Conservation (phyloP, 2,113 vertebrate species). For the Axis porcinus region DNA sequence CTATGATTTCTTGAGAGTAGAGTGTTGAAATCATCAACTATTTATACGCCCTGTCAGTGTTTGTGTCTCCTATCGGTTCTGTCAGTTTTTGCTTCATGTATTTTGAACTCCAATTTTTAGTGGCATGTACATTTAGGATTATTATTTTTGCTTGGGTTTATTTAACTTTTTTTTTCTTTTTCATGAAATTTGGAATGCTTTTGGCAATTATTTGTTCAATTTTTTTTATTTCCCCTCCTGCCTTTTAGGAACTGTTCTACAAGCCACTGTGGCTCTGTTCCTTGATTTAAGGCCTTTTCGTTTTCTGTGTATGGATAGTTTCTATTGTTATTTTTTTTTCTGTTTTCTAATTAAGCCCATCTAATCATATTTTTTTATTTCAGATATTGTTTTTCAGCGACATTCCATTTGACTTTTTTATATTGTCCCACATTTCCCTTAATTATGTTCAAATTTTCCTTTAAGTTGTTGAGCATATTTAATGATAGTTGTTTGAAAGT, state of each 20-base stretch:
- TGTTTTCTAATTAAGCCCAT: background rate
- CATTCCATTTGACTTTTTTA: background rate
- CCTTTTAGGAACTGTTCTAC: background rate
- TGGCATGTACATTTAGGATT: background rate
- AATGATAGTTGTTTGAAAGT: background rate
- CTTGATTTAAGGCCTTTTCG: background rate
- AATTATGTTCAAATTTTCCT: background rate
- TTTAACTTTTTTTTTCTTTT: background rate
- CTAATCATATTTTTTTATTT: background rate
- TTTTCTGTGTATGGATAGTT: background rate
- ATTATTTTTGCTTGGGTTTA: background rate
- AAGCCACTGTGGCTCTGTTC: background rate
- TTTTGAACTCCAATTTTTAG: background rate
- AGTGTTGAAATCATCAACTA: background rate
- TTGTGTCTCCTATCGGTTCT: background rate
- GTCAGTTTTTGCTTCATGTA: background rate
- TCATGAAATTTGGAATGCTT: background rate
- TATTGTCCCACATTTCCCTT: background rate
- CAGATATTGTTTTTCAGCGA: background rate
- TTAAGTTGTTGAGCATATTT: background rate
- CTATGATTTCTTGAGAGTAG: background rate
- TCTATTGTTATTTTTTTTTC: background rate
- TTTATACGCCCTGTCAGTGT: background rate
- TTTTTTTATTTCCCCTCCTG: background rate
- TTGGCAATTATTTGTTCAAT: background rate